phyloP scores from a whole-genome alignment of 1,140 invertebrate species.

The Papilio helenus region DNA sequence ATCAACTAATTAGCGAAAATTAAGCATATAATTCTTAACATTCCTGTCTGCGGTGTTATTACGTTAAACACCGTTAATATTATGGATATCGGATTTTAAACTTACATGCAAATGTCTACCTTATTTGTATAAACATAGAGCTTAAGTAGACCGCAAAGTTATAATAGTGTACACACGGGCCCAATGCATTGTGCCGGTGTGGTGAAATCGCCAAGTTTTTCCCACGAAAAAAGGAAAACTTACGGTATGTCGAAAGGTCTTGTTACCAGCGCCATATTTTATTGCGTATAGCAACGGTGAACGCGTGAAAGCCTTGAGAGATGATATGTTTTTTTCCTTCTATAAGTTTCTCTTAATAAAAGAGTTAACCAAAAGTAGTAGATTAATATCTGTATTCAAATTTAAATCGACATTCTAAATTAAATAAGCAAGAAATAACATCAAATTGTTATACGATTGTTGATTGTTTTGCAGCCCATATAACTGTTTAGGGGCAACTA shows the following conservation, averaged over 20 bases:
- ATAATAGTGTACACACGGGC: conserved; percentile 59
- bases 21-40: conserved; percentile 33
- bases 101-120: conserved; percentile 42
- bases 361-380: not conserved
- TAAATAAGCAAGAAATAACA: too few species aligned
- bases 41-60: conserved; percentile 44
- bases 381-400: too few species aligned
- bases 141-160: conserved; percentile 41
- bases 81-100: conserved; percentile 44
- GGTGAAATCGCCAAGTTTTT: conserved; percentile 75
- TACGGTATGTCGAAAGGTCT: conserved; percentile 72
- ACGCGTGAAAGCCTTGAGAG: conserved; percentile 44
- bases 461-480: too few species aligned
- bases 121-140: conserved; percentile 46
- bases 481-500: too few species aligned
- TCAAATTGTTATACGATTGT: too few species aligned
- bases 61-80: conserved; percentile 64
- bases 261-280: conserved; percentile 58
- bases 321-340: not conserved
- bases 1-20: conserved; percentile 37
- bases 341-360: not conserved
- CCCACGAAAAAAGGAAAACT: conserved; percentile 81
- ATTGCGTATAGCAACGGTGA: conserved; percentile 59
- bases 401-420: too few species aligned
- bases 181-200: conserved; percentile 64